Evolutionary conservation across 1,140 invertebrate genomes (phyloP).

Genomic region (Lasaia peninsularis): DNA sequence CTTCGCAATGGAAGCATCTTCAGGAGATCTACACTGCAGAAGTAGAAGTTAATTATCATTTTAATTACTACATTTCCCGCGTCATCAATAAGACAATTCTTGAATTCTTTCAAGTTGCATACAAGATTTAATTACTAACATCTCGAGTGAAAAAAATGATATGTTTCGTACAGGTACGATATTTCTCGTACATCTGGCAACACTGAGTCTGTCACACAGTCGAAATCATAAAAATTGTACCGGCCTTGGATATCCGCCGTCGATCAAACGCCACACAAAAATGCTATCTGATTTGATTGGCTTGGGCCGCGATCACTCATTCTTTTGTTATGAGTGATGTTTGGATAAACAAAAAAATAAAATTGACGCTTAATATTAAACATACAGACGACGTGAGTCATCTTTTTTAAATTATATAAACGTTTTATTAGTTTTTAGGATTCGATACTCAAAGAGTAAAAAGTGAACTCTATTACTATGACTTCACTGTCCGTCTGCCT

Average conservation of each 20-base stretch:
- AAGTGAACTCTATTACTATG: neutral
- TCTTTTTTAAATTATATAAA: slow-evolving; percentile 4
- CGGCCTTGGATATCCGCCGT: slow-evolving; percentile 58
- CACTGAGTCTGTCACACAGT: slow-evolving; percentile 16
- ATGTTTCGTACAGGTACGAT: too few species aligned
- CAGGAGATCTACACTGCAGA: too few species aligned
- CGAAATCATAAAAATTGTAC: slow-evolving; percentile 50
- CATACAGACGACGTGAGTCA: slow-evolving; percentile 28
- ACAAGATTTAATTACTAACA: too few species aligned
- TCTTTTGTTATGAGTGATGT: slow-evolving; percentile 49
- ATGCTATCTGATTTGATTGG: slow-evolving; percentile 64
- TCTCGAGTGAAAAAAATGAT: too few species aligned
- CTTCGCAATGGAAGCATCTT: too few species aligned
- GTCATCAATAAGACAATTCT: too few species aligned
- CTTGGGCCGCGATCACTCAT: slow-evolving; percentile 53
- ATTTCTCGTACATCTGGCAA: too few species aligned
- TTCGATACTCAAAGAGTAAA: neutral
- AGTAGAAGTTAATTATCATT: too few species aligned
- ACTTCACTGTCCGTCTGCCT: too few species aligned
- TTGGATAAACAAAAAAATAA: slow-evolving; percentile 44
- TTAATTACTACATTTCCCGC: too few species aligned
- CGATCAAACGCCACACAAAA: slow-evolving; percentile 64
- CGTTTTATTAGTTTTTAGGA: slow-evolving; percentile 12
- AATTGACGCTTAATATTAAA: slow-evolving; percentile 29
- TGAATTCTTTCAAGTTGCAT: too few species aligned